Conservation (phyloP, 2,888 invertebrate species). For the Hydriomena furcata region DNA sequence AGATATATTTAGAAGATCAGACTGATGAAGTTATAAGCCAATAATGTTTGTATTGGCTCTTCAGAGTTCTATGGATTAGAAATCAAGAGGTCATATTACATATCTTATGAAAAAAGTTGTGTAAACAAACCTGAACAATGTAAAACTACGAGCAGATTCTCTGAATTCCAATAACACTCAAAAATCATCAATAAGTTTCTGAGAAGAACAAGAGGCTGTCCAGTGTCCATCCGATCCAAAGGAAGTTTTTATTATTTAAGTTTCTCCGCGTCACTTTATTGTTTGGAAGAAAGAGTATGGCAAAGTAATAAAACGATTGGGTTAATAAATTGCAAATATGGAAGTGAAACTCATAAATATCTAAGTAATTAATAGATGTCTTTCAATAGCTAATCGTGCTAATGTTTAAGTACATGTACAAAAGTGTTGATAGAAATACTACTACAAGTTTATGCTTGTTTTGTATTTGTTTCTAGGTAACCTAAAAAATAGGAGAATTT, state of each 20-base stretch:
- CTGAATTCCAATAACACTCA: slow-evolving; percentile 8
- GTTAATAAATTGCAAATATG: neutral
- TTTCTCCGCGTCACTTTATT: slow-evolving; percentile 25
- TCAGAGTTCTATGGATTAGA: too few species aligned
- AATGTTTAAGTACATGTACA: too few species aligned
- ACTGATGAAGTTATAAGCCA: too few species aligned
- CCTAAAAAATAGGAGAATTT: too few species aligned
- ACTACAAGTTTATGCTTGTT: too few species aligned
- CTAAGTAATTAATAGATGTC: too few species aligned
- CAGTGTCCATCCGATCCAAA: slow-evolving; percentile 9
- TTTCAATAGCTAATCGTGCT: too few species aligned
- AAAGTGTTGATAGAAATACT: too few species aligned
- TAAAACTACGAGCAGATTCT: slow-evolving; percentile 4
- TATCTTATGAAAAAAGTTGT: neutral
- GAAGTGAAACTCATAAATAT: slow-evolving; percentile 4
- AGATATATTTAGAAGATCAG: too few species aligned
- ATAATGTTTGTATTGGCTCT: too few species aligned
- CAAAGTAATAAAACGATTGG: slow-evolving; percentile 14
- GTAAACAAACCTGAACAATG: slow-evolving; percentile 1
- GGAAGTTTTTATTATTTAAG: slow-evolving; percentile 27
- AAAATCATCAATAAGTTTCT: slow-evolving; percentile 19
- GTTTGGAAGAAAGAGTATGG: slow-evolving; percentile 3
- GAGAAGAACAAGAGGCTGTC: neutral
- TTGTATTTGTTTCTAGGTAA: too few species aligned
- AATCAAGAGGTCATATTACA: neutral